phyloP scores from a whole-genome alignment of 2,888 invertebrate genomes.

The Hipparchia sbordonii region DNA sequence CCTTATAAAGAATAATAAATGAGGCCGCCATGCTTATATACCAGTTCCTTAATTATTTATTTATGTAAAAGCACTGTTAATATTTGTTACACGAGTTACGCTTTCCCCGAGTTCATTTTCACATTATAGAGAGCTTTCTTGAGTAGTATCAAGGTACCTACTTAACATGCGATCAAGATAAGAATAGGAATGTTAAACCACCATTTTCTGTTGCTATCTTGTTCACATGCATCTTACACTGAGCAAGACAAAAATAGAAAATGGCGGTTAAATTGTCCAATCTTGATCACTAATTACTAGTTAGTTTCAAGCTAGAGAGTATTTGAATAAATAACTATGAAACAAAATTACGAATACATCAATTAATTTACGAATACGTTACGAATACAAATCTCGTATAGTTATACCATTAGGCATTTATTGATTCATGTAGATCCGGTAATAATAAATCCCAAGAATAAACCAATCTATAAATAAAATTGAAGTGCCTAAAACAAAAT shows the following conservation, averaged over 20 bases:
- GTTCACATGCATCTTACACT: too few species aligned
- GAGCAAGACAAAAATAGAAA: too few species aligned
- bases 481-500: too few species aligned
- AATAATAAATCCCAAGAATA: background rate
- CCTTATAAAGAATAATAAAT: conserved; percentile 84
- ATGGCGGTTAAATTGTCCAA: too few species aligned
- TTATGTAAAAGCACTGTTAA: conserved; percentile 78
- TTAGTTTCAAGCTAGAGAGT: too few species aligned
- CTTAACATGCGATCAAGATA: too few species aligned
- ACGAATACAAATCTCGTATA: background rate
- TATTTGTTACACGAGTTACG: conserved; percentile 61
- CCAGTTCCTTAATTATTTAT: conserved; percentile 81
- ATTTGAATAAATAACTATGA: too few species aligned
- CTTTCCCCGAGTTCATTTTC: conserved; percentile 5
- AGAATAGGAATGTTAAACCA: too few species aligned
- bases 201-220: too few species aligned
- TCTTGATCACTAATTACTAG: too few species aligned
- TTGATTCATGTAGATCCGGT: background rate
- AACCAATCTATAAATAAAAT: too few species aligned
- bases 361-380: background rate
- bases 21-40: conserved; percentile 81
- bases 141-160: background rate
- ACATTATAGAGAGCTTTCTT: background rate
- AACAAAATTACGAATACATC: too few species aligned
- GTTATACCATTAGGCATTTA: background rate